Evolutionary conservation across 2,797 vertebrate genomes (phyloP), one percentile per base, ranked within the genome.

Genomic region (Vespertilio murinus): DNA sequence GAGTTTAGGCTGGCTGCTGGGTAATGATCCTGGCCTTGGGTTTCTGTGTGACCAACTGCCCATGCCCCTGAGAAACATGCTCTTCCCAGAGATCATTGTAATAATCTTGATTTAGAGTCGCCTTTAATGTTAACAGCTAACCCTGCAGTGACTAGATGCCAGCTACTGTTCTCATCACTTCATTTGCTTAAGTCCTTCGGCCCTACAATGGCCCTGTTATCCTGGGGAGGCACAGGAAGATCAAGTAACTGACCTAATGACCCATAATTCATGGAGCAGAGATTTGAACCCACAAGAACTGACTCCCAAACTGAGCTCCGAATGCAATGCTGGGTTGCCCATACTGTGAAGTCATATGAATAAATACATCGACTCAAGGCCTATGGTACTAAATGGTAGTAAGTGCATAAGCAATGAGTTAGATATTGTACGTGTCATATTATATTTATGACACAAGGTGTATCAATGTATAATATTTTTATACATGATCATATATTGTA

Each of bases 271-370:
- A 5, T 16, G 65, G 70, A 30, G 6, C 70, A 64, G 67, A 78
- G 87, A 52, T 77, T 7, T 22, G 49, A 75, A 47, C 22, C 38
- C 35, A 38, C 33, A 6, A n/a, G 18, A 5, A 8, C n/a, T 71
- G 40, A 20, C 77, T n/a, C 25, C 2, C 4, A 3, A 65, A 23
- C 54, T 18, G 4, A 5, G 6, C 14, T 20, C 42, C 42, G 25
- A 14, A 17, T 33, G n/a, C 0, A 1, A 5, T 3, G 8, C 11
- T 38, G 1, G 6, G 8, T 13, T 28, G n/a, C 20, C 79, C 9
- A 2, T 6, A 12, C 17, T 30, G 0, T 45, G 40, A 64, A 25
- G 45, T 12, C 23, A 18, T 30, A 8, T 1, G 30, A 20, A 23
- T 30, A 38, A 80, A 11, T 16, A n/a, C 18, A 20, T 8, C 13